Conservation (phyloP, 2,888 invertebrate species). For the Sarcophaga rosellei region DNA sequence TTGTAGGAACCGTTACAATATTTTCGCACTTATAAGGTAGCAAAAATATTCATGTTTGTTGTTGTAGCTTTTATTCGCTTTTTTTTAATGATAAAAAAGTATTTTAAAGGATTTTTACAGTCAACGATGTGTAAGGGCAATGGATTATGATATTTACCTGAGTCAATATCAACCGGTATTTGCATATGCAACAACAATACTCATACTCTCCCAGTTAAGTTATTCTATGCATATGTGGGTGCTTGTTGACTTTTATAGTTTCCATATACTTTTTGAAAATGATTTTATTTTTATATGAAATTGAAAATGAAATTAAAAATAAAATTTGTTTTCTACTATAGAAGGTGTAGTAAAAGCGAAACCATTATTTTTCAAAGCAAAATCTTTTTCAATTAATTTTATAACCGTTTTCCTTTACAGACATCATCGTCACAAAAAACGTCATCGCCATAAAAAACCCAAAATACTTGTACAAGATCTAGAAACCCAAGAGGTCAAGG, state of each 20-base stretch:
- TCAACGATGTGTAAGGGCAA: constrained; percentile 34
- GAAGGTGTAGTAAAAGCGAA: too few species aligned
- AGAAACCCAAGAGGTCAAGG: constrained; percentile 81
- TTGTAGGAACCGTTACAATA: not conserved
- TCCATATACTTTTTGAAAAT: too few species aligned
- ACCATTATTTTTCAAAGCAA: too few species aligned
- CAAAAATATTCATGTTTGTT: not conserved
- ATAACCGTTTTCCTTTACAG: constrained; percentile 70
- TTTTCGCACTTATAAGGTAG: not conserved
- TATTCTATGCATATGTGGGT: too few species aligned
- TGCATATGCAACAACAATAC: too few species aligned
- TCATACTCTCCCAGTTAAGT: too few species aligned
- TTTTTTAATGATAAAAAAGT: not conserved
- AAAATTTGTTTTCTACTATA: too few species aligned
- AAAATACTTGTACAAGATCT: constrained; percentile 81
- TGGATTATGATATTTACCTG: constrained; percentile 26
- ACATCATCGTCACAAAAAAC: constrained; percentile 80
- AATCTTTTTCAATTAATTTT: constrained; percentile 13
- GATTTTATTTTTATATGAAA: too few species aligned
- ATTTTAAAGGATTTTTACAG: not conserved
- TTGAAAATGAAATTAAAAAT: too few species aligned
- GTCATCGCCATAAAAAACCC: constrained; percentile 81
- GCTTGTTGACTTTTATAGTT: too few species aligned
- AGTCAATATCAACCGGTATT: too few species aligned
- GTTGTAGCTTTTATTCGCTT: not conserved